Base-by-base conservation (phyloP, 2,888 invertebrate species). In the Folsomia manolachei region DNA sequence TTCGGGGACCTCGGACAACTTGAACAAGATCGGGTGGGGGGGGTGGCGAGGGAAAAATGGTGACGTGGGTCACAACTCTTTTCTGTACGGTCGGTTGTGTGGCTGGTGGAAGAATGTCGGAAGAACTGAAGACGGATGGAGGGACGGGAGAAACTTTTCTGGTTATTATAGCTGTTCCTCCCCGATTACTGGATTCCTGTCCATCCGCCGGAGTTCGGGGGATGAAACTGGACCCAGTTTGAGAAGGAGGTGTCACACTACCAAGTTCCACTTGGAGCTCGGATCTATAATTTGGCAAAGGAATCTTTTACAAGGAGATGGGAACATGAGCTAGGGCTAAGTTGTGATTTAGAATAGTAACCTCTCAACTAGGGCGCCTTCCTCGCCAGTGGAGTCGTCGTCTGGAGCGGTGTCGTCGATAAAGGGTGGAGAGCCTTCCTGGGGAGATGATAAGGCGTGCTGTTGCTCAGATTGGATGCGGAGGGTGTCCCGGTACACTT, bases 401-500 rank as follows among this genome's bases (percentile, higher is more conserved):
- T 70, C 73, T 67, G 62, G 65, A 69, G 63, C 64, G 65, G 71
- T 39, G 51, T 63, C 24, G 53, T 25, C 63, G 70, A 63, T 52
- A 63, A 69, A 61, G 69, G 24, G n/a, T n/a, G 39, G 56, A 51
- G 51, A 63, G 63, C 53, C 70, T 39, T 64, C 70, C 60, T 64
- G 70, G 24, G 51, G 69, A 69, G 51, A 64, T 23, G 64, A 56
- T 70, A 63, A 64, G 60, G 51, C 64, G 70, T 68, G 67, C n/a
- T n/a, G 71, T 71, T 68, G 65, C 64, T 63, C 39, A 21, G 75
- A 74, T 53, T 80, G 80, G 63, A 80, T 78, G 61, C 70, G 69
- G 9, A 79, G 27, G 4, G 83, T 82, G 75, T 84, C 83, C 65
- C 84, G 83, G 82, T 86, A 86, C 62, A 84, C 84, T 75, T 85